These are phyloP conservation scores for Opisthograptis luteolata DNA, from an alignment of 2,888 invertebrate genomes.

Conservation along the genomic window DNA sequence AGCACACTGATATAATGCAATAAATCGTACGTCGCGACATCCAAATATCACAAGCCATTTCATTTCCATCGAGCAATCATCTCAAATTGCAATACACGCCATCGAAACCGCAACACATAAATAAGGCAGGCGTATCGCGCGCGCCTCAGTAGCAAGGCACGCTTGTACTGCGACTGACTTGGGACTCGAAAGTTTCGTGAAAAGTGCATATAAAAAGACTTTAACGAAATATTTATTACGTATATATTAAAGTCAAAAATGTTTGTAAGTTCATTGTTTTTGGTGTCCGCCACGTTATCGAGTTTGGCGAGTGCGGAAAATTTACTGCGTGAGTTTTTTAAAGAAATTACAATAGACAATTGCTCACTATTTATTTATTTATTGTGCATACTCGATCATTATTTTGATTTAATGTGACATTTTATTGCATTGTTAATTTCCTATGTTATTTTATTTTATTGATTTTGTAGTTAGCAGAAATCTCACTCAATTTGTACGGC, in stretches of 20 bases:
- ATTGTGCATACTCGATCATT: no score
- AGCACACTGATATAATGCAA: slow-evolving; percentile 2
- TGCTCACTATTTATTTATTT: no score
- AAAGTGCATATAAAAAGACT: neutral
- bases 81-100: slow-evolving; percentile 30
- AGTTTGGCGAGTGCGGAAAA: slow-evolving; percentile 44
- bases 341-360: no score
- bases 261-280: slow-evolving; percentile 42
- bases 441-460: no score
- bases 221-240: no score
- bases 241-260: no score
- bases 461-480: no score
- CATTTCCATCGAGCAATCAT: slow-evolving; percentile 34
- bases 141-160: slow-evolving; percentile 26
- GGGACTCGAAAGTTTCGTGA: slow-evolving; percentile 11
- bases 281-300: slow-evolving; percentile 41
- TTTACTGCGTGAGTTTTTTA: slow-evolving; percentile 50
- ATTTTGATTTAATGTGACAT: no score
- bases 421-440: no score
- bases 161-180: slow-evolving; percentile 8
- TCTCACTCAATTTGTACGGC: no score
- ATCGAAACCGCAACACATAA: slow-evolving; percentile 40
- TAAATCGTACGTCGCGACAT: slow-evolving; percentile 7
- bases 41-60: slow-evolving; percentile 38
- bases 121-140: slow-evolving; percentile 45